Percentiles rank a stretch among this genome's conserved stretches.
phyloP scores from a whole-genome alignment of 2,888 invertebrate species.

The Apodemia duryi region DNA sequence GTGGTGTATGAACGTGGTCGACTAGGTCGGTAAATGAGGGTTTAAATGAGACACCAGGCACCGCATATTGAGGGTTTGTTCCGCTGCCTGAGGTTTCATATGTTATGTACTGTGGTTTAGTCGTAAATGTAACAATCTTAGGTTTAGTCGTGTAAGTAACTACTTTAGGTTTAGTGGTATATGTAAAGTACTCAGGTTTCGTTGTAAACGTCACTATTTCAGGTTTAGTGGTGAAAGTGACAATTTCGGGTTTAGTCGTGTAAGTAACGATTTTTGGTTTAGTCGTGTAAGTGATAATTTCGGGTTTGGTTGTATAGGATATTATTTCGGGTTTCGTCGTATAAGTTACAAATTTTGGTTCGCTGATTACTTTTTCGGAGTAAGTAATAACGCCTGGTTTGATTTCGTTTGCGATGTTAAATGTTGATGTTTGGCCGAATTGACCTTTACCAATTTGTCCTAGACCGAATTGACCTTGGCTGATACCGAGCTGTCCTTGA shows the following conservation, averaged over 20 bases:
- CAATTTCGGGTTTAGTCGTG: slow-evolving; percentile 37
- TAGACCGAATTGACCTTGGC: slow-evolving; percentile 20
- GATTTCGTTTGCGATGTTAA: slow-evolving; percentile 42
- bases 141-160: slow-evolving; percentile 57
- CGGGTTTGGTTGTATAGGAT: slow-evolving; percentile 49
- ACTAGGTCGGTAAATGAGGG: slow-evolving; percentile 55
- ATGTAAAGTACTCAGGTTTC: slow-evolving; percentile 43
- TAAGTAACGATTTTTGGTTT: slow-evolving; percentile 36
- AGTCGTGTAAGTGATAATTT: slow-evolving; percentile 36
- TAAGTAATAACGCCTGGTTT: slow-evolving; percentile 53
- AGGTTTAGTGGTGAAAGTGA: slow-evolving; percentile 40
- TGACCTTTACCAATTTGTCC: slow-evolving; percentile 20
- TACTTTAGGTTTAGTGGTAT: slow-evolving; percentile 57
- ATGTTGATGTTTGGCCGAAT: slow-evolving; percentile 24
- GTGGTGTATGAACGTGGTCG: slow-evolving; percentile 52
- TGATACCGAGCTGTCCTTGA: slow-evolving; percentile 7
- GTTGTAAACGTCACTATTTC: slow-evolving; percentile 37
- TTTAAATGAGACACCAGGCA: slow-evolving; percentile 53
- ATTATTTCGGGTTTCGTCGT: slow-evolving; percentile 38
- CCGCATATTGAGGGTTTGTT: slow-evolving; percentile 60
- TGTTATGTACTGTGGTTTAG: slow-evolving; percentile 53
- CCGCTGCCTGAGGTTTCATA: slow-evolving; percentile 66
- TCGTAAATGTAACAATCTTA: slow-evolving; percentile 52
- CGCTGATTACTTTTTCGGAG: slow-evolving; percentile 57
- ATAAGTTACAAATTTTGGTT: slow-evolving; percentile 40